These are phyloP conservation scores for Pristionchus japonicus DNA, from an alignment of 2,888 invertebrate genomes.

Conservation along the genomic window DNA sequence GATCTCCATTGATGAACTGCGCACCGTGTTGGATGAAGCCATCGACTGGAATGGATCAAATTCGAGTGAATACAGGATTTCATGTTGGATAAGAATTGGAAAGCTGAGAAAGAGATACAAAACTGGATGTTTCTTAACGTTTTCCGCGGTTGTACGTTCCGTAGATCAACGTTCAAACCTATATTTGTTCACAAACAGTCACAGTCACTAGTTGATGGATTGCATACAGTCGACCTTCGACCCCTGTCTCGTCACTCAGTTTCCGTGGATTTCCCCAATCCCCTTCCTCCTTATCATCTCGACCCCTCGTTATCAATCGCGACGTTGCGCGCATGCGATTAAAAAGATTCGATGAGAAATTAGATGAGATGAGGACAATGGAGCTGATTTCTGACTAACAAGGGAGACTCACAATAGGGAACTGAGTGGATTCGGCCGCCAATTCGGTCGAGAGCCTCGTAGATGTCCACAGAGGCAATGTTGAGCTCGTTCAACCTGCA, in stretches of 20 bases:
- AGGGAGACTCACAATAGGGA: slow-evolving; percentile 51
- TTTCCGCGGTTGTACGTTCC: too few relatives aligned
- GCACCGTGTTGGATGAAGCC: slow-evolving; percentile 73
- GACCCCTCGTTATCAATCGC: neutral
- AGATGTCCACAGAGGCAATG: slow-evolving; percentile 59
- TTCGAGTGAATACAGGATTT: too few relatives aligned
- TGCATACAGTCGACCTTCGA: neutral
- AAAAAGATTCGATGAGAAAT: neutral
- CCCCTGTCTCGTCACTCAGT: neutral
- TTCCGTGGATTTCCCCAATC: neutral
- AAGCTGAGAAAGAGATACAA: too few relatives aligned
- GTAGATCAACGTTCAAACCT: too few relatives aligned
- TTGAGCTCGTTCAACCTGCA: slow-evolving; percentile 60
- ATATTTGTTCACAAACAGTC: too few relatives aligned
- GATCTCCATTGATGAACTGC: slow-evolving; percentile 62
- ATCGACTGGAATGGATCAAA: neutral
- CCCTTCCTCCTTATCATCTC: neutral
- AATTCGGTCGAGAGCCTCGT: slow-evolving; percentile 61
- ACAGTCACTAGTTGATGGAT: too few relatives aligned
- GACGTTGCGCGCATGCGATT: neutral
- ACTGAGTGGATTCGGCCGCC: slow-evolving; percentile 66
- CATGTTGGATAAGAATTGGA: too few relatives aligned
- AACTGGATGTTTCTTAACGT: too few relatives aligned
- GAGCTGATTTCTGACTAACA: neutral
- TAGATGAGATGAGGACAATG: neutral